Conservation (phyloP, 1,140 invertebrate species). For the Homalodisca vitripennis region DNA sequence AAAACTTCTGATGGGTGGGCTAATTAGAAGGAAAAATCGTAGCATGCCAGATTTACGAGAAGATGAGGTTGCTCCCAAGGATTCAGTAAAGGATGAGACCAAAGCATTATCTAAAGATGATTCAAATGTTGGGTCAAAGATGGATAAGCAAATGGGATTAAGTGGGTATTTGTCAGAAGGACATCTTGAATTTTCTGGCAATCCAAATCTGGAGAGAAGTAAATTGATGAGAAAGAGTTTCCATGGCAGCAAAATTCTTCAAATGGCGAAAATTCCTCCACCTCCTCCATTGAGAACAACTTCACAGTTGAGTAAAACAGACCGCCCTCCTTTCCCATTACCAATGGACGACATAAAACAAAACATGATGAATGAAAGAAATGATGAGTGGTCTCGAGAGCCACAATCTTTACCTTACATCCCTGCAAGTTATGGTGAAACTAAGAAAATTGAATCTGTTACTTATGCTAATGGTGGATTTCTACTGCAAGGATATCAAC, state of each 20-base stretch:
- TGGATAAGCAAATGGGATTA: slow-evolving; percentile 58
- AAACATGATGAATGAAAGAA: slow-evolving; percentile 18
- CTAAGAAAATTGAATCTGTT: slow-evolving; percentile 51
- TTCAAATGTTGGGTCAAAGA: slow-evolving; percentile 66
- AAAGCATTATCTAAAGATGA: slow-evolving; percentile 59
- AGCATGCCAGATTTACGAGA: slow-evolving; percentile 88
- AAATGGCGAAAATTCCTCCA: slow-evolving; percentile 80
- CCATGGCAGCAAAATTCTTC: slow-evolving; percentile 68
- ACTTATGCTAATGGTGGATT: slow-evolving; percentile 56
- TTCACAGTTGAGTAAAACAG: slow-evolving; percentile 66
- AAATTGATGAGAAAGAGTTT: slow-evolving; percentile 88
- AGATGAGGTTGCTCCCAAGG: slow-evolving; percentile 50
- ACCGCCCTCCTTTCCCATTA: slow-evolving; percentile 53
- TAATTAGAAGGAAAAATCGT: slow-evolving; percentile 84
- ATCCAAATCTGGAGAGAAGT: slow-evolving; percentile 81
- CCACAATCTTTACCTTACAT: slow-evolving; percentile 65
- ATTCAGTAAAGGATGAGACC: slow-evolving; percentile 36
- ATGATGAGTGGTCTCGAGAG: slow-evolving; percentile 48
- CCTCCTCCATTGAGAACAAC: slow-evolving; percentile 83
- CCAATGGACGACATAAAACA: slow-evolving; percentile 43
- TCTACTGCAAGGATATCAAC: slow-evolving; percentile 36
- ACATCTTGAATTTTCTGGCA: slow-evolving; percentile 74
- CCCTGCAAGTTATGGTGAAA: slow-evolving; percentile 43
- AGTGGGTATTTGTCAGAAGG: slow-evolving; percentile 86
- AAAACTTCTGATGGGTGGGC: slow-evolving; percentile 84